Conservation (phyloP, 2,888 invertebrate genomes). For the Nemapogon koenigi region DNA sequence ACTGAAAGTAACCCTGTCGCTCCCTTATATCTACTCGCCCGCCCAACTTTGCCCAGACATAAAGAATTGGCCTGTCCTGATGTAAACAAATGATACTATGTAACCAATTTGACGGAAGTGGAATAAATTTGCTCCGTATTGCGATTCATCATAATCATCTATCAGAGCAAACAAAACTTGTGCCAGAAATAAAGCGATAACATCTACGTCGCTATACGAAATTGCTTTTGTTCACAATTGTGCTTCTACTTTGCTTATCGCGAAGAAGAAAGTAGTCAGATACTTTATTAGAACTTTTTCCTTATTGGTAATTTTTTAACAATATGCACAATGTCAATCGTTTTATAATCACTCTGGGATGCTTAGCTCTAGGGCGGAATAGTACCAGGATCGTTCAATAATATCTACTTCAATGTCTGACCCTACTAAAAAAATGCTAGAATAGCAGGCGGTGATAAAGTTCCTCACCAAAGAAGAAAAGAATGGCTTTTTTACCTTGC, state of each 20-base stretch:
- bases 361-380: too few relatives aligned
- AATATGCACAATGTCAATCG: too few relatives aligned
- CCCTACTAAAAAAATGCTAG: too few relatives aligned
- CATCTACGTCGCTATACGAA: conserved; percentile 6
- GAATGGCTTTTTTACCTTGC: too few relatives aligned
- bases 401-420: too few relatives aligned
- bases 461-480: too few relatives aligned
- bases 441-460: too few relatives aligned
- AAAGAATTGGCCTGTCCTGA: conserved; percentile 12
- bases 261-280: not conserved
- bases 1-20: conserved; percentile 27
- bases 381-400: too few relatives aligned
- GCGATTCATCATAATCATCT: conserved; percentile 13
- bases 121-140: conserved; percentile 12
- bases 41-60: conserved; percentile 16
- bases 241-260: conserved; percentile 4
- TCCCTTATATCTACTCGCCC: conserved; percentile 37
- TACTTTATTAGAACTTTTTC: too few relatives aligned
- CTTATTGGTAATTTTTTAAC: too few relatives aligned
- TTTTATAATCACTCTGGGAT: too few relatives aligned
- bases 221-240: conserved; percentile 9
- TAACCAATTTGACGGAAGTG: conserved; percentile 12
- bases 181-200: conserved; percentile 7
- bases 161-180: conserved; percentile 13
- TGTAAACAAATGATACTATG: conserved; percentile 18